A percentile compares a stretch with the other conserved stretches of the same genome.
Evolutionary conservation across 2,797 vertebrate species (phyloP).

Genomic region (Lutjanus argentimaculatus): DNA sequence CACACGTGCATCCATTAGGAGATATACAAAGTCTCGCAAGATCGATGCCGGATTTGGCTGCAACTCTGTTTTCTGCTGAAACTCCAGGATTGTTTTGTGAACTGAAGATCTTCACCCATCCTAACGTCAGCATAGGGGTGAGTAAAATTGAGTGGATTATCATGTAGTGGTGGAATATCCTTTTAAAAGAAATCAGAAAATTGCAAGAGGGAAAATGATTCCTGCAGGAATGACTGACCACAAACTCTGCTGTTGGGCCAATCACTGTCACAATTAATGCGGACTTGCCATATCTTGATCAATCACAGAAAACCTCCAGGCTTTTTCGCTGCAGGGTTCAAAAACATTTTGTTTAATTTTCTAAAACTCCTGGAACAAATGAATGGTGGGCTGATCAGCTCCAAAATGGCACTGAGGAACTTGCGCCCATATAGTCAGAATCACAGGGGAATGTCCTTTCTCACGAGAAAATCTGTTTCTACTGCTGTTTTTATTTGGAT

Average conservation of each 20-base stretch:
- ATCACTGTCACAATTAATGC: slow-evolving; percentile 69
- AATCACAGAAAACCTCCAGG: slow-evolving; percentile 56
- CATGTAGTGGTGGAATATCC: too few relatives aligned
- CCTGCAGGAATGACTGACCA: slow-evolving; percentile 48
- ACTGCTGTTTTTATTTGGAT: background rate
- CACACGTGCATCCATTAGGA: too few relatives aligned
- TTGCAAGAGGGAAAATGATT: slow-evolving; percentile 34
- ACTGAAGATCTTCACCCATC: too few relatives aligned
- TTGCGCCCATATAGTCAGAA: slow-evolving; percentile 24
- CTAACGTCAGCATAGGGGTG: too few relatives aligned
- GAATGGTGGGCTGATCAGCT: slow-evolving; percentile 16
- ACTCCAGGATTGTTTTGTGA: too few relatives aligned
- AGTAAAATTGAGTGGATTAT: too few relatives aligned
- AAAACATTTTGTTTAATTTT: slow-evolving; percentile 54
- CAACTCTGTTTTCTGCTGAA: too few relatives aligned
- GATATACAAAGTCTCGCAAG: too few relatives aligned
- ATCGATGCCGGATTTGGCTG: too few relatives aligned
- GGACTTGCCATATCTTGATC: slow-evolving; percentile 74
- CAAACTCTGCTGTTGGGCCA: slow-evolving; percentile 52
- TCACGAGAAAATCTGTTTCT: background rate
- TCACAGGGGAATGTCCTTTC: slow-evolving; percentile 6
- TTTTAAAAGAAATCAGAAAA: slow-evolving; percentile 35
- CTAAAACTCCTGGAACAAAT: slow-evolving; percentile 48
- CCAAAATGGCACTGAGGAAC: slow-evolving; percentile 26
- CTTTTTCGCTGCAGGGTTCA: slow-evolving; percentile 53